A percentile compares a stretch with the other conserved stretches of the same genome.
These are phyloP conservation scores for Periophthalmus magnuspinnatus DNA, from an alignment of 2,797 vertebrate species.

Conservation along the genomic window DNA sequence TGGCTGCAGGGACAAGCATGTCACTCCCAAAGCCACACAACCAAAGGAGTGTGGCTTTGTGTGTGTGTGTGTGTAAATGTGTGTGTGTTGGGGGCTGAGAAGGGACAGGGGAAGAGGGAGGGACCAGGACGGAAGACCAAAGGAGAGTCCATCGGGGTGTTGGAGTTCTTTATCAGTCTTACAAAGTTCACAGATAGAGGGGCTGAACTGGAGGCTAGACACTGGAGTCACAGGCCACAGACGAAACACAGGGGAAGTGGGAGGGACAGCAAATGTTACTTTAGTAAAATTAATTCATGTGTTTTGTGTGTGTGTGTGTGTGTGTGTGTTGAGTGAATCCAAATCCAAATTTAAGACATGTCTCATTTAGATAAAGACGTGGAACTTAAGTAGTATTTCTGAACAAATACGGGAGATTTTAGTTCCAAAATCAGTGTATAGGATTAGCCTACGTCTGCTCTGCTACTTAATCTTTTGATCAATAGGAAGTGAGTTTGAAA, in stretches of 20 bases:
- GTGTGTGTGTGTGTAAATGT: not conserved
- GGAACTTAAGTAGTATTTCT: not conserved
- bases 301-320: not conserved
- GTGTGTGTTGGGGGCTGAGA: constrained; percentile 17
- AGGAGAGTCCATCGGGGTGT: constrained; percentile 69
- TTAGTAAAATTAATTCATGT: not conserved
- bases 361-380: not conserved
- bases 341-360: not conserved
- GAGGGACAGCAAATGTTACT: constrained; percentile 12
- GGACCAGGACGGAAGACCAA: constrained; percentile 43
- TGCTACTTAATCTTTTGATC: too few species aligned
- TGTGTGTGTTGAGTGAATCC: not conserved
- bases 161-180: constrained; percentile 79
- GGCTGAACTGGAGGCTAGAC: constrained; percentile 74
- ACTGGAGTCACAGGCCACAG: constrained; percentile 78
- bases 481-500: too few species aligned
- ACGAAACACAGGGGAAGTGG: constrained; percentile 52
- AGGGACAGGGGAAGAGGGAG: constrained; percentile 30
- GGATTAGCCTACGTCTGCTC: not conserved
- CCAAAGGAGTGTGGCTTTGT: constrained; percentile 10
- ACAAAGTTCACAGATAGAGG: constrained; percentile 88
- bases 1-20: constrained; percentile 68
- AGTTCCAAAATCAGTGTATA: not conserved
- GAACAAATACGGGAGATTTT: not conserved
- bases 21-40: constrained; percentile 67